Percentiles rank a stretch among this genome's conserved stretches.
Conservation (phyloP, 2,888 invertebrate species). For the Molanna angustata region DNA sequence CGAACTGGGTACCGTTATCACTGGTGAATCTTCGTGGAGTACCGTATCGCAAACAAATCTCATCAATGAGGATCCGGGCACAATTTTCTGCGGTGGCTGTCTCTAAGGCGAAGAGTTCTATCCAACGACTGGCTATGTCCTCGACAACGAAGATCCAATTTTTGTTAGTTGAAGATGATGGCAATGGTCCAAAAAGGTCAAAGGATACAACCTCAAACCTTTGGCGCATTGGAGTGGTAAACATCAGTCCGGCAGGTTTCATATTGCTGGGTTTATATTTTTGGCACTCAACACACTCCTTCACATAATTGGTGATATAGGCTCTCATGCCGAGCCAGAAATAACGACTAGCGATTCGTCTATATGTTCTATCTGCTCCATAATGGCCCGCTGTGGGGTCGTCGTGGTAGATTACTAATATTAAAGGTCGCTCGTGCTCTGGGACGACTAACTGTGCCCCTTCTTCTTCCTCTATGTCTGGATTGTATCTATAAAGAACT, state of each 20-base stretch:
- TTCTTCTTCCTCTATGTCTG: conserved; percentile 24
- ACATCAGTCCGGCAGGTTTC: conserved; percentile 38
- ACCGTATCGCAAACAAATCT: no score
- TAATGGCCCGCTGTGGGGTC: conserved; percentile 35
- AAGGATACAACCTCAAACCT: conserved; percentile 37
- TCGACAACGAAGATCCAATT: conserved; percentile 23
- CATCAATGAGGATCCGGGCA: conserved; percentile 6
- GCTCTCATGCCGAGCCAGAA: conserved; percentile 36
- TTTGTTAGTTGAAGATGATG: conserved; percentile 24
- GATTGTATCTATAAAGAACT: conserved; percentile 24
- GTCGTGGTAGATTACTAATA: conserved; percentile 33
- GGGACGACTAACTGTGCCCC: conserved; percentile 32
- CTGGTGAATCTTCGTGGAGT: conserved; percentile 34
- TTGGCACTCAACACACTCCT: conserved; percentile 36
- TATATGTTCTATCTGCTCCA: conserved; percentile 32
- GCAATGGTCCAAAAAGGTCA: conserved; percentile 37
- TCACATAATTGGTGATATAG: conserved; percentile 34
- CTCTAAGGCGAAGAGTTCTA: conserved; percentile 34
- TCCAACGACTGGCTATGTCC: conserved; percentile 34
- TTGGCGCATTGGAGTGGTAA: conserved; percentile 32
- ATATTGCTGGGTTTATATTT: conserved; percentile 36
- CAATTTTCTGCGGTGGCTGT: conserved; percentile 32
- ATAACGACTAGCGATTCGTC: conserved; percentile 31
- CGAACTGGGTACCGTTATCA: no score
- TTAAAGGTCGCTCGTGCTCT: conserved; percentile 19